Evolutionary conservation across 1,140 invertebrate species (phyloP).

Genomic region (Cyphomyrmex costatus): DNA sequence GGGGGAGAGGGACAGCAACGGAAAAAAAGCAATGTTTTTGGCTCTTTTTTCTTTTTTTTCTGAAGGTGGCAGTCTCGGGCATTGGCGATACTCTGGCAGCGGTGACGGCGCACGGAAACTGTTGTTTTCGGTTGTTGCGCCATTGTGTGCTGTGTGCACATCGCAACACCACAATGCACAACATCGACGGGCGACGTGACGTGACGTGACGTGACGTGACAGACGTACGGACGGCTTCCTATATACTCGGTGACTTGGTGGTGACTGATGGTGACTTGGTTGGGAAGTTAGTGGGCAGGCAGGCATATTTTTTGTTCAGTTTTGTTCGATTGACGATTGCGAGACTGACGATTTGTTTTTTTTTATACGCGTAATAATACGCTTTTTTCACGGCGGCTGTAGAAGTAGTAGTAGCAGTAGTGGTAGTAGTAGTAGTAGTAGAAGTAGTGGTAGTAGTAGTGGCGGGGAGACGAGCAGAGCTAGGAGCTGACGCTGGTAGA

Average conservation of each 20-base stretch:
- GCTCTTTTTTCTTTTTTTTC: slow-evolving; percentile 29
- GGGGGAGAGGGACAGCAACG: slow-evolving; percentile 34
- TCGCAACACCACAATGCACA: slow-evolving; percentile 54
- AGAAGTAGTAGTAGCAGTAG: slow-evolving; percentile 82
- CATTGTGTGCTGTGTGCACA: slow-evolving; percentile 48
- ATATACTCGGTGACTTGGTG: slow-evolving; percentile 82
- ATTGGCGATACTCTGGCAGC: slow-evolving; percentile 49
- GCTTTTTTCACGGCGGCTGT: slow-evolving; percentile 86
- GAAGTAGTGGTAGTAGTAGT: slow-evolving; percentile 86
- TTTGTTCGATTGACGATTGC: slow-evolving; percentile 77
- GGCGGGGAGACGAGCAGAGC: slow-evolving; percentile 86
- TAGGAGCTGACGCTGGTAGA: slow-evolving; percentile 86
- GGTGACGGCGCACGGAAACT: slow-evolving; percentile 36
- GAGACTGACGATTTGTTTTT: slow-evolving; percentile 77
- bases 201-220: slow-evolving; percentile 68
- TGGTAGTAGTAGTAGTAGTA: slow-evolving; percentile 79
- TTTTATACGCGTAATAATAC: slow-evolving; percentile 37
- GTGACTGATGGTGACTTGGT: slow-evolving; percentile 86
- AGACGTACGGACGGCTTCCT: slow-evolving; percentile 84
- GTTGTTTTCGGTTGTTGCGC: slow-evolving; percentile 49
- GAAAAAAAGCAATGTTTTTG: slow-evolving; percentile 26
- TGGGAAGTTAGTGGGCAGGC: slow-evolving; percentile 87
- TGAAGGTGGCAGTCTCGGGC: slow-evolving; percentile 33
- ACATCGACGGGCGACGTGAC: slow-evolving; percentile 55
- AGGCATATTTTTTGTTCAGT: slow-evolving; percentile 85